Base-by-base conservation (phyloP, 2,888 invertebrate species). In the Sesia apiformis region DNA sequence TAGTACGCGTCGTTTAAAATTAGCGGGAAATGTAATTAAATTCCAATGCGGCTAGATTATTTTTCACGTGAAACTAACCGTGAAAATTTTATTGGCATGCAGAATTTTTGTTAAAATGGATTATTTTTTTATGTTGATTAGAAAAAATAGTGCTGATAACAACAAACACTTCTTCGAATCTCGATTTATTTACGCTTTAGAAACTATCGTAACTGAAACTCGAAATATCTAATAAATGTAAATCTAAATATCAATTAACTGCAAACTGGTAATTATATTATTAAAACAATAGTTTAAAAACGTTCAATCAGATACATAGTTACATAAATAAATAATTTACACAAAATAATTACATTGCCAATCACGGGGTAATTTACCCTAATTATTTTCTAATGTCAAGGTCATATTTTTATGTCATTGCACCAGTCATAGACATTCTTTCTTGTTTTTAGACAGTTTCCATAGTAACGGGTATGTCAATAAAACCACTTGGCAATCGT, bases 61-160 rank as follows among this genome's bases (percentile, higher is more conserved):
- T 66, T 59, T 69, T 64, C 65, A 67, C 63, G 72, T 74, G 67
- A 71, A 84, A 78, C 74, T 63, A 72, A 80, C 71, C 78, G 67
- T 81, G 69, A 61, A 66, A 68, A 66, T 69, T 73, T 79, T 74
- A 77, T 78, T 77, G 64, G 66, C 68, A 59, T 72, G 59, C 61
- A 63, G 65, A 72, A 78, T 74, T 66, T 23, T 69, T 54, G 56
- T 58, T 62, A 64, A 61, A 70, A 75, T 72, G 68, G 63, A 70
- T 72, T 76, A 71, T 67, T 60, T 67, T 70, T 73, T 81, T 79
- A 79, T 80, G 78, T 73, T 81, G 76, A 78, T 78, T 75, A 65
- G 56, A 68, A 67, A 63, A 65, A 55, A 23, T 23, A 23, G 23
- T 63, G 53, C 38, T 52, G 61, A 66, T 53, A 56, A 55, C n/a